Conservation (phyloP, 2,797 vertebrate species). For the Liasis olivaceus region DNA sequence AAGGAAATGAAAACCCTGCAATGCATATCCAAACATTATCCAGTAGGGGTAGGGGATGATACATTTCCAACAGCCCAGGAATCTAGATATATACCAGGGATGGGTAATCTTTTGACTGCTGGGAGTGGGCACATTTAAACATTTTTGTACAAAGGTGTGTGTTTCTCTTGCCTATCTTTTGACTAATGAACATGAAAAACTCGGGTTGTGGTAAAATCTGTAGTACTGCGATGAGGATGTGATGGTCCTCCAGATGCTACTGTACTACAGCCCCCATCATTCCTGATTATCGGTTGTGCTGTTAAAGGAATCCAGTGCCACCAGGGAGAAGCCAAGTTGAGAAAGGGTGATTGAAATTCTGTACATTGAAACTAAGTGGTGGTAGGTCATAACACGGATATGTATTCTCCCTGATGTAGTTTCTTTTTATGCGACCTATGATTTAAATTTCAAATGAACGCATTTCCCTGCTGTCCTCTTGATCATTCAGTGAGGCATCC, state of each 20-base stretch:
- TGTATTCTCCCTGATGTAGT: neutral
- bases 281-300: neutral
- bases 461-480: neutral
- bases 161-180: neutral
- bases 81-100: neutral
- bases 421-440: neutral
- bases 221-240: neutral
- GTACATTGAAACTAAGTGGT: neutral
- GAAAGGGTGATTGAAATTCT: neutral
- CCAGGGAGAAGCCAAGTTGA: neutral
- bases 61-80: neutral
- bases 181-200: neutral
- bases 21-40: accelerated
- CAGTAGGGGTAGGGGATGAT: neutral
- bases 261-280: neutral
- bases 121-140: neutral
- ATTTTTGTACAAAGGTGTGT: neutral
- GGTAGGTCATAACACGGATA: neutral
- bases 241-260: neutral
- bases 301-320: neutral
- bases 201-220: neutral
- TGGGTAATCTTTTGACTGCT: neutral
- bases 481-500: neutral
- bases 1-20: neutral
- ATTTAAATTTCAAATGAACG: neutral